Conservation (phyloP, 2,888 invertebrate genomes). For the Eretmocerus hayati region DNA sequence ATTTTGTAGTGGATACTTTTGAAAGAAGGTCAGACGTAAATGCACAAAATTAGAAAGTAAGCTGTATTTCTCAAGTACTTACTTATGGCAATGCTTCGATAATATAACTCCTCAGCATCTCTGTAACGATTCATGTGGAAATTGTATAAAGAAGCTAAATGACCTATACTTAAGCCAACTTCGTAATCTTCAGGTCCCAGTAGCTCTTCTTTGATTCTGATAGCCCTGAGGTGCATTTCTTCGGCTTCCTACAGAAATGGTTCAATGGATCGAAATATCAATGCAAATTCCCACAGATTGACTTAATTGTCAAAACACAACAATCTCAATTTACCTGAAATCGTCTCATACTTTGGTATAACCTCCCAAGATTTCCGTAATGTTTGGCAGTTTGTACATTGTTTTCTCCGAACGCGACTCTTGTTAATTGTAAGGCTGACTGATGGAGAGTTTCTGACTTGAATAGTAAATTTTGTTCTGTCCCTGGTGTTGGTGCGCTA, state of each 20-base stretch:
- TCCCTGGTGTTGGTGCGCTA: constrained; percentile 49
- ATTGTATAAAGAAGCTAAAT: constrained; percentile 89
- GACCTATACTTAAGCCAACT: constrained; percentile 85
- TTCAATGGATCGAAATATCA: too few relatives aligned
- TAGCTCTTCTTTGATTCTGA: constrained; percentile 80
- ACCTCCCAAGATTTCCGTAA: constrained; percentile 87
- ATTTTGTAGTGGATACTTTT: too few relatives aligned
- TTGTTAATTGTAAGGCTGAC: constrained; percentile 71
- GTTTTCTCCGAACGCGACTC: constrained; percentile 80
- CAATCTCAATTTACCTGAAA: constrained; percentile 63
- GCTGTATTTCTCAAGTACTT: constrained; percentile 38
- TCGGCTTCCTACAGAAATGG: constrained; percentile 69
- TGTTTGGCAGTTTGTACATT: constrained; percentile 95
- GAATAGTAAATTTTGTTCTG: constrained; percentile 58
- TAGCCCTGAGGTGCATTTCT: constrained; percentile 87
- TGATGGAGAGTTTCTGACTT: constrained; percentile 82
- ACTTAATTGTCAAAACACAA: too few relatives aligned
- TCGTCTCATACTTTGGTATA: constrained; percentile 89
- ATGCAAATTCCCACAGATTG: too few relatives aligned
- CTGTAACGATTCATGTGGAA: constrained; percentile 85
- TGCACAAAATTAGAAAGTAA: too few relatives aligned
- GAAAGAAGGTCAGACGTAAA: too few relatives aligned
- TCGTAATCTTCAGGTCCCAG: constrained; percentile 84
- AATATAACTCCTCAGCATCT: constrained; percentile 81
- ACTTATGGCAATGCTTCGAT: constrained; percentile 84